Conservation (phyloP, 1,140 invertebrate genomes). For the Metaphire vulgaris region DNA sequence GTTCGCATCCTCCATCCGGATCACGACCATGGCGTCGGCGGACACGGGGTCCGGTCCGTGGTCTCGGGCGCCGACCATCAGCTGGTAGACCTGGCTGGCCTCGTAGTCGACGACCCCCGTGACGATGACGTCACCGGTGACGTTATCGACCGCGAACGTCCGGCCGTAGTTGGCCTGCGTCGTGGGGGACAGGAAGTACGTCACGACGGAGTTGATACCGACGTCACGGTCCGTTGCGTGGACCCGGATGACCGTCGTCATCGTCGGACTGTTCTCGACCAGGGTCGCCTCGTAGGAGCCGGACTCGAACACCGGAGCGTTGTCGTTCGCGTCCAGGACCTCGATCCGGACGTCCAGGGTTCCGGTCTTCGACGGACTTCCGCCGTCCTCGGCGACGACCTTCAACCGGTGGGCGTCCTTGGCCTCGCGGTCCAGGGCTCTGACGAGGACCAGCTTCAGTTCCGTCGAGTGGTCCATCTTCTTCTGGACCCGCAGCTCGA, state of each 20-base stretch:
- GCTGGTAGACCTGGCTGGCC: slow-evolving; percentile 74
- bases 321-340: slow-evolving; percentile 71
- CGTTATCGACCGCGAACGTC: slow-evolving; percentile 74
- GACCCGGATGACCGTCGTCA: slow-evolving; percentile 14
- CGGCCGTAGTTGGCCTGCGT: slow-evolving; percentile 66
- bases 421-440: slow-evolving; percentile 22
- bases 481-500: slow-evolving; percentile 14
- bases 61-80: slow-evolving; percentile 85
- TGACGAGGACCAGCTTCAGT: slow-evolving; percentile 23
- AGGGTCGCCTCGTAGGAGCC: slow-evolving; percentile 63
- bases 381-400: slow-evolving; percentile 28
- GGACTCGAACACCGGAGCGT: slow-evolving; percentile 67
- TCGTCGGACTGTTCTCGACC: slow-evolving; percentile 61
- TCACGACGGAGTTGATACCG: slow-evolving; percentile 81
- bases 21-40: slow-evolving; percentile 84
- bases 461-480: slow-evolving; percentile 17
- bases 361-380: slow-evolving; percentile 17
- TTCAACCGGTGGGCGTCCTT: slow-evolving; percentile 11
- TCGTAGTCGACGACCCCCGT: slow-evolving; percentile 92
- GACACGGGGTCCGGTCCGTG: slow-evolving; percentile 83
- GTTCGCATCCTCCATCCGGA: slow-evolving; percentile 86
- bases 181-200: slow-evolving; percentile 20
- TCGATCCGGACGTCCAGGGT: slow-evolving; percentile 20
- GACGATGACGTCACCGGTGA: slow-evolving; percentile 78
- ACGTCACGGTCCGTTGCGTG: slow-evolving; percentile 80